Conservation (phyloP, 1,140 invertebrate species). For the Lithobius niger region DNA sequence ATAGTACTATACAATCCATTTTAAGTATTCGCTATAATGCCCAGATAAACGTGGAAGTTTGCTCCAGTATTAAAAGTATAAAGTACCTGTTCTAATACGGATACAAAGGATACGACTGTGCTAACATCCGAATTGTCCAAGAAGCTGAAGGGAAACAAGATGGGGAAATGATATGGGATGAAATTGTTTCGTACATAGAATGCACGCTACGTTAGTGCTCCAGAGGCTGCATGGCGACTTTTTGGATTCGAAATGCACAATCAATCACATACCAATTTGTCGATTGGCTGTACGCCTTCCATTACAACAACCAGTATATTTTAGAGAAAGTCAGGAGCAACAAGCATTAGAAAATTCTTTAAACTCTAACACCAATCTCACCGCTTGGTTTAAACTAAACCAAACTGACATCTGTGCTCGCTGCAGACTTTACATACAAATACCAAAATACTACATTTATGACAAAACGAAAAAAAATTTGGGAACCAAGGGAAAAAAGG, state of each 20-base stretch:
- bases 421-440: neutral
- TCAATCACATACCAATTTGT: neutral
- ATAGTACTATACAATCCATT: too few relatives aligned
- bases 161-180: too few relatives aligned
- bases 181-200: too few relatives aligned
- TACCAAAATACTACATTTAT: neutral
- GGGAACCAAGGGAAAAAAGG: neutral
- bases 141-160: too few relatives aligned
- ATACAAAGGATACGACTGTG: too few relatives aligned
- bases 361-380: neutral
- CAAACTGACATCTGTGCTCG: neutral
- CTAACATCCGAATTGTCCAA: too few relatives aligned
- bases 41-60: too few relatives aligned
- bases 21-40: too few relatives aligned
- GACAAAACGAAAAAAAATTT: neutral
- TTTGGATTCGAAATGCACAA: neutral
- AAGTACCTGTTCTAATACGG: too few relatives aligned
- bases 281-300: neutral
- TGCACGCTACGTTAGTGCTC: too few relatives aligned
- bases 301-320: neutral
- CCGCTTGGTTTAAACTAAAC: neutral
- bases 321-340: too few relatives aligned
- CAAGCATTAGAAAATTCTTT: neutral
- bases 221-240: neutral
- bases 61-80: too few relatives aligned